These are phyloP conservation scores for Hydrotaea diabolus DNA, from an alignment of 2,888 invertebrate species.

Conservation along the genomic window DNA sequence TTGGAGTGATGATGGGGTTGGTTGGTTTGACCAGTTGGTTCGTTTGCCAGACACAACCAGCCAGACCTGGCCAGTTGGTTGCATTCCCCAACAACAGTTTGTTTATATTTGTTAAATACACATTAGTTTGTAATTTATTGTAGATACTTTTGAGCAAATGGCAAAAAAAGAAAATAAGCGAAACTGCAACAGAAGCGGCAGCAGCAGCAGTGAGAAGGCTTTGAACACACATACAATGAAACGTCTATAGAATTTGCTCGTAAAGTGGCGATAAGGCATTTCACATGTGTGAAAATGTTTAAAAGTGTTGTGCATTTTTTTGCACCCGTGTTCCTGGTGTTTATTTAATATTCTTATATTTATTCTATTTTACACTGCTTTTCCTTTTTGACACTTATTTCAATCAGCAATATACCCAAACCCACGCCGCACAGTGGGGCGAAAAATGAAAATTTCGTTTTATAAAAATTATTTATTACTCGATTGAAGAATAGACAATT, in stretches of 20 bases:
- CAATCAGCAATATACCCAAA: not conserved
- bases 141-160: conserved; percentile 26
- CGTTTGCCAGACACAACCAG: not conserved
- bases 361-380: not conserved
- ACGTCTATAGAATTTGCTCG: not conserved
- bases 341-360: not conserved
- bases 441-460: too few species aligned
- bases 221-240: not conserved
- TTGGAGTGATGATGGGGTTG: conserved; percentile 34
- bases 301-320: not conserved
- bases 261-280: conserved; percentile 26
- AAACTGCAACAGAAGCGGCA: not conserved
- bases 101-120: conserved; percentile 37
- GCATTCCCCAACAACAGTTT: conserved; percentile 8
- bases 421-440: not conserved
- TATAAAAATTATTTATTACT: too few species aligned
- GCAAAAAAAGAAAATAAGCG: not conserved
- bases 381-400: conserved; percentile 17
- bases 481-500: too few species aligned
- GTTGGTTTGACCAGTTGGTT: not conserved
- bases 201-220: not conserved
- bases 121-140: conserved; percentile 42
- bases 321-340: not conserved
- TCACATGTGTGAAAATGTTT: conserved; percentile 38
- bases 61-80: not conserved